Conservation (phyloP, 2,797 vertebrate species). For the Chloroceryle amazona region DNA sequence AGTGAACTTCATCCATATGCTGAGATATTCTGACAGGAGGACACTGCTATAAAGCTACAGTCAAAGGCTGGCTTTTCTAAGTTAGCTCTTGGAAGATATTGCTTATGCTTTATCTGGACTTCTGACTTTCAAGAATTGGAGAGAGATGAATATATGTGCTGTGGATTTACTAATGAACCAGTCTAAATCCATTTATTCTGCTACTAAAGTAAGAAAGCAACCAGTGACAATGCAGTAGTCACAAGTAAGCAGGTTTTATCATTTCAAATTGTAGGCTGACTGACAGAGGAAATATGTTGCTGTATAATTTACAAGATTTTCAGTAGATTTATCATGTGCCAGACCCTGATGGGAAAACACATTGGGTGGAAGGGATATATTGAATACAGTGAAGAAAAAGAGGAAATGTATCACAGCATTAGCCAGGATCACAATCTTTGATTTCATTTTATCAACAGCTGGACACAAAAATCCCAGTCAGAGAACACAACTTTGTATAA, state of each 20-base stretch:
- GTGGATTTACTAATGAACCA: slow-evolving; percentile 66
- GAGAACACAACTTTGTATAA: not conserved
- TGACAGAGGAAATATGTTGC: slow-evolving; percentile 29
- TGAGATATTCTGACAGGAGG: not conserved
- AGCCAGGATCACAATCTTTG: not conserved
- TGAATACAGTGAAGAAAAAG: not conserved
- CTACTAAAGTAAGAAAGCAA: slow-evolving; percentile 64
- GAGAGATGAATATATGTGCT: not conserved
- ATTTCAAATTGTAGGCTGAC: slow-evolving; percentile 47
- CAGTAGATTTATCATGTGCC: not conserved
- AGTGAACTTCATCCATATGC: not conserved
- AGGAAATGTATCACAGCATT: not conserved
- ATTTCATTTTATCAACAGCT: slow-evolving; percentile 23
- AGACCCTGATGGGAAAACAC: not conserved
- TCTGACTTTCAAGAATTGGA: not conserved
- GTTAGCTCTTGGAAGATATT: not conserved
- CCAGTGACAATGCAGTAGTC: slow-evolving; percentile 29
- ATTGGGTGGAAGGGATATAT: not conserved
- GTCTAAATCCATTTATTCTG: slow-evolving; percentile 30
- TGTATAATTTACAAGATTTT: slow-evolving; percentile 63
- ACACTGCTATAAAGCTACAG: not conserved
- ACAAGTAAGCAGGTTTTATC: slow-evolving; percentile 4
- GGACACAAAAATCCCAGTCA: slow-evolving; percentile 4
- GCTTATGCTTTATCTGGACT: not conserved
- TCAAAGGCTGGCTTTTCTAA: not conserved